Conservation (phyloP, 2,797 vertebrate genomes). For the Hyperoplus immaculatus region DNA sequence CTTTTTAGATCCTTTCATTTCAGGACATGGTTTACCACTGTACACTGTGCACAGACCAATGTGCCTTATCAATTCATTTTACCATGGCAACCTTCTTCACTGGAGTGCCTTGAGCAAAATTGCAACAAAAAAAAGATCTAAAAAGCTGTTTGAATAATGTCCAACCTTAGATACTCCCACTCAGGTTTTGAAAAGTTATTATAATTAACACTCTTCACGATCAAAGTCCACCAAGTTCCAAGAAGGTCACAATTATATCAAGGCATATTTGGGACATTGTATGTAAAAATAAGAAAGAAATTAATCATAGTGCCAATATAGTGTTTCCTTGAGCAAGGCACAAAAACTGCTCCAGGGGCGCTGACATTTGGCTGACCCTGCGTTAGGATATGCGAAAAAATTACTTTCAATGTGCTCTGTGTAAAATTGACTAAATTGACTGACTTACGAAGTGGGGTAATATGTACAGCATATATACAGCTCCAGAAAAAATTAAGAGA, state of each 20-base stretch:
- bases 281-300: too few species aligned
- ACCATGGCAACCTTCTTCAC: slow-evolving; percentile 63
- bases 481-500: too few species aligned
- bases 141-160: slow-evolving; percentile 62
- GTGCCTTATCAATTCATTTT: slow-evolving; percentile 54
- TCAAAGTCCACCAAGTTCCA: slow-evolving; percentile 58
- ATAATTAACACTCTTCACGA: slow-evolving; percentile 73
- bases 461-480: too few species aligned
- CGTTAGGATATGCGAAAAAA: too few species aligned
- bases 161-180: slow-evolving; percentile 66
- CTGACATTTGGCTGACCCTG: too few species aligned
- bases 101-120: slow-evolving; percentile 45
- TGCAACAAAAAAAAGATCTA: slow-evolving; percentile 24
- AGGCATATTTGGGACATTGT: too few species aligned
- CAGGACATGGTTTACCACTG: slow-evolving; percentile 2
- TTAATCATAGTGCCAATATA: too few species aligned
- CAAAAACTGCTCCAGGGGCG: too few species aligned
- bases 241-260: slow-evolving; percentile 13
- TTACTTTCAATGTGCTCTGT: too few species aligned
- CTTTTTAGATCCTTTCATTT: slow-evolving; percentile 32
- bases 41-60: slow-evolving; percentile 12
- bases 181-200: slow-evolving; percentile 64
- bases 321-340: too few species aligned
- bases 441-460: too few species aligned
- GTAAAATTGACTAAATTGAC: too few species aligned